phyloP scores from a whole-genome alignment of 2,113 vertebrate genomes.

The Chunga burmeisteri region DNA sequence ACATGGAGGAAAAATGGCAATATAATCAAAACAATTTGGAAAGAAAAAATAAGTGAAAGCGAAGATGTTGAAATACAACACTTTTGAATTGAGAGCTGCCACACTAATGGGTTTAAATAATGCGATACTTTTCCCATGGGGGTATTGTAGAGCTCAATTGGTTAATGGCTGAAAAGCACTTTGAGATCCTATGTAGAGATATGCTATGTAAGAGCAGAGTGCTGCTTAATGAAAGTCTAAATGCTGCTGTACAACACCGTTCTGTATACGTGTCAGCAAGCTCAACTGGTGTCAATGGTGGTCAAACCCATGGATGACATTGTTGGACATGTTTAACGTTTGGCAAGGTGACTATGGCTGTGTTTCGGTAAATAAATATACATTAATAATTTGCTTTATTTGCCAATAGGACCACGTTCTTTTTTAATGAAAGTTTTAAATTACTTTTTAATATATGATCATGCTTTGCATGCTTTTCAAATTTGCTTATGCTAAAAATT shows the following conservation, averaged over 20 bases:
- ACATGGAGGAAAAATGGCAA: background rate
- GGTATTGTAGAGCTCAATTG: background rate
- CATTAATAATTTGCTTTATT: background rate
- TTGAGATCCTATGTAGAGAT: background rate
- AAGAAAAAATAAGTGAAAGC: background rate
- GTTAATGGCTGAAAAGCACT: conserved; percentile 3
- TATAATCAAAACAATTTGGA: background rate
- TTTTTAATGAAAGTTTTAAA: background rate
- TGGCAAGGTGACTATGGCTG: background rate
- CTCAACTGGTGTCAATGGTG: background rate
- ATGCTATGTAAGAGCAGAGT: background rate
- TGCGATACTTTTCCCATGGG: background rate
- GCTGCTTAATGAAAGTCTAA: background rate
- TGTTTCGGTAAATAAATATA: background rate
- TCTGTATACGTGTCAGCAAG: background rate
- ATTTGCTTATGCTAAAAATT: background rate
- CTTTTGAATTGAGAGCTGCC: background rate
- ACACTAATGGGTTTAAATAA: conserved; percentile 25
- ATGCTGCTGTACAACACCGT: background rate
- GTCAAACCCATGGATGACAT: background rate
- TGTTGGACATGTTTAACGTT: background rate
- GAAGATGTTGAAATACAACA: background rate
- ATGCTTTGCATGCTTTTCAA: background rate
- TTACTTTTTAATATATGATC: background rate
- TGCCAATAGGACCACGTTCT: background rate